Evolutionary conservation across 2,888 invertebrate genomes (phyloP).

Genomic region (Conchocele bisecta): DNA sequence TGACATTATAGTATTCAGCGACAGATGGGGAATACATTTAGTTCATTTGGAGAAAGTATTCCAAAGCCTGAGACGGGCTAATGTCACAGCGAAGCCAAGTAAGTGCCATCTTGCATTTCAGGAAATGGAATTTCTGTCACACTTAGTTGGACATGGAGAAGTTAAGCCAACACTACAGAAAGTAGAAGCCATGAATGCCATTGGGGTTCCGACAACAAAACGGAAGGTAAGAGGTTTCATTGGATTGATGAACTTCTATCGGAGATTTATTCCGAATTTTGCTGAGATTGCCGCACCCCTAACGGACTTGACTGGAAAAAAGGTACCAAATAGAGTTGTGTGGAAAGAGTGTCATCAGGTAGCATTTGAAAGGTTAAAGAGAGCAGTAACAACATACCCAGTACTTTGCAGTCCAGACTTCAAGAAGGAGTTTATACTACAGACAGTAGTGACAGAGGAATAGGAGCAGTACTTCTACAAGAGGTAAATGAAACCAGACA

Average conservation of each 20-base stretch:
- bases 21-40: not conserved
- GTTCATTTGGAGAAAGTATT: not conserved
- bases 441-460: not conserved
- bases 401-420: not conserved
- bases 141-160: not conserved
- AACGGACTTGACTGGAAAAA: not conserved
- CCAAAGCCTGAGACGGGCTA: not conserved
- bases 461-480: not conserved
- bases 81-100: not conserved
- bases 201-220: not conserved
- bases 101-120: not conserved
- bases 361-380: not conserved
- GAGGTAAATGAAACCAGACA: not conserved
- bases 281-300: not conserved
- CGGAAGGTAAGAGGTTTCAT: not conserved
- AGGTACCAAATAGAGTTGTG: not conserved
- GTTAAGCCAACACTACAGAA: not conserved
- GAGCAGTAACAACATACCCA: not conserved
- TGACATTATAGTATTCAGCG: not conserved
- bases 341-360: not conserved
- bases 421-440: not conserved
- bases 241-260: not conserved
- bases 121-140: not conserved
- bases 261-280: slow-evolving; percentile 4
- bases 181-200: not conserved